phyloP scores from a whole-genome alignment of 2,888 invertebrate genomes.

The Eristalis pertinax region DNA sequence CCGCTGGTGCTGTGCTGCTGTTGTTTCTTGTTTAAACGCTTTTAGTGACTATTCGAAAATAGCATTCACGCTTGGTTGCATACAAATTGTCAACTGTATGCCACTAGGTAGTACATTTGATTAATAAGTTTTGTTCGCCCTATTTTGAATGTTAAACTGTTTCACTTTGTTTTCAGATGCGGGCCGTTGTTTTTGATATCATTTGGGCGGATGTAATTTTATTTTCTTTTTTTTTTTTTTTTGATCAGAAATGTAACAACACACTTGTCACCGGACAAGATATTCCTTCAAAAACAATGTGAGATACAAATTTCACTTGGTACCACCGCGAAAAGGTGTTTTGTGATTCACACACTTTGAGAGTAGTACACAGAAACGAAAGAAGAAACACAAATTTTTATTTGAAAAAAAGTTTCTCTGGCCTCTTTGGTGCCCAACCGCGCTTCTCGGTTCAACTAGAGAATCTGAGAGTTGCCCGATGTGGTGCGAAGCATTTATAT shows the following conservation, averaged over 20 bases:
- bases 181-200: conserved; percentile 25
- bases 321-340: not conserved
- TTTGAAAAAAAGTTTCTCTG: conserved; percentile 54
- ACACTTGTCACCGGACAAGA: not conserved
- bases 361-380: not conserved
- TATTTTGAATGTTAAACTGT: conserved; percentile 74
- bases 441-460: conserved; percentile 71
- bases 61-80: conserved; percentile 53
- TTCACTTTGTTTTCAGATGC: conserved; percentile 26
- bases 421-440: conserved; percentile 56
- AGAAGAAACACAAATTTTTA: conserved; percentile 4
- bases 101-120: conserved; percentile 79
- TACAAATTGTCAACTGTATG: conserved; percentile 77
- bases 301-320: not conserved
- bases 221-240: too few relatives aligned
- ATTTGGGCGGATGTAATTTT: not conserved
- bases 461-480: conserved; percentile 72
- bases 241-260: too few relatives aligned
- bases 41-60: conserved; percentile 51
- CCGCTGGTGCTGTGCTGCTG: conserved; percentile 39
- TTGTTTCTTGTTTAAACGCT: conserved; percentile 30
- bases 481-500: conserved; percentile 69
- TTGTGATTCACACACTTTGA: not conserved
- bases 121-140: conserved; percentile 75
- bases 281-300: conserved; percentile 13